Base-by-base conservation (phyloP, 1,140 invertebrate genomes). In the Cylas formicarius region DNA sequence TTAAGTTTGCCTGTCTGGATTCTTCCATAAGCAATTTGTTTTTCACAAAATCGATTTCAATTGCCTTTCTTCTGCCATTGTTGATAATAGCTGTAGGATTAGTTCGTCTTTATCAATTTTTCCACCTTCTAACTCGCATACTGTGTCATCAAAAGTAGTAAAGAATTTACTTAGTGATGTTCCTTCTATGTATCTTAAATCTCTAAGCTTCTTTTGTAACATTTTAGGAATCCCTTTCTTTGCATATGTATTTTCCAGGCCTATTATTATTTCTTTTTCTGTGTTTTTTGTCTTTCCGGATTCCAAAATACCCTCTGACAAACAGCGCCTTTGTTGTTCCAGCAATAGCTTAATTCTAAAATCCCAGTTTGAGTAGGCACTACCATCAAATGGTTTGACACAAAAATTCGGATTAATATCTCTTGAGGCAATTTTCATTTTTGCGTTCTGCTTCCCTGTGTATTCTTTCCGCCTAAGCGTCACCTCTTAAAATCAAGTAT, bases 11-110 rank as follows among this genome's bases (percentile, higher is more conserved):
- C 19, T 32, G 29, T 32, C 29, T 3, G 16, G 11, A 8, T 32
- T 32, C 29, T 32, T 32, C 29, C 20, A 19, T 36, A 36, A 20
- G n/a, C n/a, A n/a, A n/a, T 36, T 36, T 36, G n/a, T 8, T 36
- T 18, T 22, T 36, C 3, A 36, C 19, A 9, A 36, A 36, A 24
- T 26, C 34, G 8, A 36, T 2, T 18, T 18, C 28, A 1, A 36
- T 19, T 38, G 36, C 14, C 10, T 16, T 8, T 11, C 10, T 13
- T 38, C 4, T 18, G 34, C 5, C 10, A 17, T 36, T 1, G 19
- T 21, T 18, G 34, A 16, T 9, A 36, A 17, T 19, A 36, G 23
- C 17, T 22, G 4, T 18, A 13, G 9, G n/a, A 17, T n/a, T 26
- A 27, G 10, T 19, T 36, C 34, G 23, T 11, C 23, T 36, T 36